These are phyloP conservation scores for Etheostoma nigrum DNA, from an alignment of 2,797 vertebrate species.

Conservation along the genomic window DNA sequence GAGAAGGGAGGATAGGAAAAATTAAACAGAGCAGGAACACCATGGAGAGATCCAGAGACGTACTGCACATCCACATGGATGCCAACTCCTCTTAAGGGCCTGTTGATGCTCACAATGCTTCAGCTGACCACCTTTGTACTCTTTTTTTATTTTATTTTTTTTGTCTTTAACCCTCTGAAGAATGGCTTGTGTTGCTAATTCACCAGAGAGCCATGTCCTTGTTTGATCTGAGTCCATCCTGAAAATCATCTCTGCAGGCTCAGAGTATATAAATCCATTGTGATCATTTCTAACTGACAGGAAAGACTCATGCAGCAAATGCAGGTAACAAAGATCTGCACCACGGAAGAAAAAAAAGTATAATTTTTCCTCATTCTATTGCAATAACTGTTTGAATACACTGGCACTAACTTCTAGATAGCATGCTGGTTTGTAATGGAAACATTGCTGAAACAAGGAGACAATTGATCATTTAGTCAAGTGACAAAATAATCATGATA, in stretches of 20 bases:
- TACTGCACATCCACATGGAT: slow-evolving; percentile 36
- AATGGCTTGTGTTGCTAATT: slow-evolving; percentile 8
- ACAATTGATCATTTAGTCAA: fast-evolving
- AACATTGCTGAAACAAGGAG: not conserved
- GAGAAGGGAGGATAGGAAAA: slow-evolving; percentile 44
- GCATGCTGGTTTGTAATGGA: not conserved
- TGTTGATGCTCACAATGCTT: slow-evolving; percentile 23
- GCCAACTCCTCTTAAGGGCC: slow-evolving; percentile 55
- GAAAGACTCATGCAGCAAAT: slow-evolving; percentile 22
- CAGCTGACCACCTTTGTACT: slow-evolving; percentile 48
- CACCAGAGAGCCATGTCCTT: slow-evolving; percentile 40
- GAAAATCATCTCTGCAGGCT: slow-evolving; percentile 45
- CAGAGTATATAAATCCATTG: slow-evolving; percentile 38
- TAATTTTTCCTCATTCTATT: not conserved
- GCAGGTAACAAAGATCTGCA: not conserved
- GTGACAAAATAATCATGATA: not conserved
- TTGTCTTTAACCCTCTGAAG: slow-evolving; percentile 23
- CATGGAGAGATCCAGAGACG: slow-evolving; percentile 53
- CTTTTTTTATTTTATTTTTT: not conserved
- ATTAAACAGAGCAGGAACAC: slow-evolving; percentile 51
- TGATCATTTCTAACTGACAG: slow-evolving; percentile 35
- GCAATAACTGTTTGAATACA: too few relatives aligned
- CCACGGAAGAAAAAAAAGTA: not conserved
- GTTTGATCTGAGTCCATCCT: slow-evolving; percentile 62
- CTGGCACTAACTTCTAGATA: not conserved